These are phyloP conservation scores for Vulpes lagopus DNA, from an alignment of 2,113 vertebrate species.

Conservation along the genomic window DNA sequence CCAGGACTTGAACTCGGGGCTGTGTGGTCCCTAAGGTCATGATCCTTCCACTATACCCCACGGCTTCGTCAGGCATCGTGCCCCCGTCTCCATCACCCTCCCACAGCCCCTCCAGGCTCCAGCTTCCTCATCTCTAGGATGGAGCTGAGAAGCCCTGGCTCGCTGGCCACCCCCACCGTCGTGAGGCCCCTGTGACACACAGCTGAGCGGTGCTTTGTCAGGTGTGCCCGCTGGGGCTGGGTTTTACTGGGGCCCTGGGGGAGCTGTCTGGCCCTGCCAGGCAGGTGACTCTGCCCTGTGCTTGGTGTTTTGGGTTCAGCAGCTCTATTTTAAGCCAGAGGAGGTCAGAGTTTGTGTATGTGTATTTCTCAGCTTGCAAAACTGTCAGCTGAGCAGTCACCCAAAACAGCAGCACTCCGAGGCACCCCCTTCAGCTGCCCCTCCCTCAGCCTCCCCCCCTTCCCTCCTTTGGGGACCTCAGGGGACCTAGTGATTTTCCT, in stretches of 20 bases:
- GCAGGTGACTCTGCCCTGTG: conserved; percentile 75
- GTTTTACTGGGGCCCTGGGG: conserved; percentile 61
- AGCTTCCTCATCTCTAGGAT: not conserved
- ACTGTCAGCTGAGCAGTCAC: conserved; percentile 82
- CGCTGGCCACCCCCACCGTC: rapidly evolving
- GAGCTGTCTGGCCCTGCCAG: conserved; percentile 54
- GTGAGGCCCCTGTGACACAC: not conserved
- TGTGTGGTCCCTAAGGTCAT: not conserved
- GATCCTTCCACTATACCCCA: not conserved
- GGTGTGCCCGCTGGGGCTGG: not conserved
- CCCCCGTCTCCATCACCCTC: not conserved
- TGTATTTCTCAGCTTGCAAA: conserved; percentile 86
- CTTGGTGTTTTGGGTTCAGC: conserved; percentile 78
- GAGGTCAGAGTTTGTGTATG: conserved; percentile 71
- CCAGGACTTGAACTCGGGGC: not conserved
- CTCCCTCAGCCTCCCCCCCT: not conserved
- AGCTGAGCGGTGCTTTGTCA: conserved; percentile 33
- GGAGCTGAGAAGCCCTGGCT: not conserved
- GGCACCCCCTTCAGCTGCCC: not conserved
- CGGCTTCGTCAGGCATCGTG: rapidly evolving
- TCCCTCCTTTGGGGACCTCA: not conserved
- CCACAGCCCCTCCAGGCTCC: not conserved
- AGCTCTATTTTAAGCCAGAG: conserved; percentile 88
- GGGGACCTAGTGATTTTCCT: conserved; percentile 70
- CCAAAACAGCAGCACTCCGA: conserved; percentile 84